phyloP scores from a whole-genome alignment of 2,888 invertebrate genomes.

The Lithosia quadra region DNA sequence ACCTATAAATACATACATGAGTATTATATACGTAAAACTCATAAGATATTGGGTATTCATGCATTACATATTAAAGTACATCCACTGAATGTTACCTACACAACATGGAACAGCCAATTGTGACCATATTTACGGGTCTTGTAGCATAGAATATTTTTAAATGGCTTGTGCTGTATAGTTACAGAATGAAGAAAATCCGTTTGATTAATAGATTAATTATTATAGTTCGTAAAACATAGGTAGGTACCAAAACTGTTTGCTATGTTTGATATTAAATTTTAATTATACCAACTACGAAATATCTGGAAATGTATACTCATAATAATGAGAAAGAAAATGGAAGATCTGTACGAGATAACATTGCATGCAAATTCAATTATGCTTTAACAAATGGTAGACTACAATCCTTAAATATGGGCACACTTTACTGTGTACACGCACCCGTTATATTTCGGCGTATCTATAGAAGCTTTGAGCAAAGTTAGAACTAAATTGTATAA shows the following conservation, averaged over 20 bases:
- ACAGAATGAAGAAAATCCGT: neutral
- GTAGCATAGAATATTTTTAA: neutral
- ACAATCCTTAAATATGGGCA: constrained; percentile 16
- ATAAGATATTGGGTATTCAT: constrained; percentile 51
- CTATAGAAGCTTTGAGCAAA: constrained; percentile 76
- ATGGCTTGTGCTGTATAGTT: neutral
- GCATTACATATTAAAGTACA: constrained; percentile 51
- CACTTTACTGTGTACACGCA: constrained; percentile 10
- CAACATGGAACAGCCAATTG: constrained; percentile 26
- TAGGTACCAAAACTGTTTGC: too few relatives aligned
- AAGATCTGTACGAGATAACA: neutral
- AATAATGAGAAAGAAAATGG: too few relatives aligned
- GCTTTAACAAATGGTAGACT: too few relatives aligned
- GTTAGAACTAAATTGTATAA: constrained; percentile 61
- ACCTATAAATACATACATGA: constrained; percentile 67
- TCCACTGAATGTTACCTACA: constrained; percentile 51
- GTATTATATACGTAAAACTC: constrained; percentile 68
- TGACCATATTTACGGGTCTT: constrained; percentile 6
- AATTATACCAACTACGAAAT: neutral
- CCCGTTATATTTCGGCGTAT: constrained; percentile 41
- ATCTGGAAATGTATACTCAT: neutral
- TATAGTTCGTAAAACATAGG: too few relatives aligned
- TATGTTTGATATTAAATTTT: too few relatives aligned
- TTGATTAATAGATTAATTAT: too few relatives aligned
- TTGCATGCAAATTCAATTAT: too few relatives aligned